Evolutionary conservation across 2,113 vertebrate genomes (phyloP), one percentile per base, ranked within the genome.

Genomic region (Rhynchomys soricoides): DNA sequence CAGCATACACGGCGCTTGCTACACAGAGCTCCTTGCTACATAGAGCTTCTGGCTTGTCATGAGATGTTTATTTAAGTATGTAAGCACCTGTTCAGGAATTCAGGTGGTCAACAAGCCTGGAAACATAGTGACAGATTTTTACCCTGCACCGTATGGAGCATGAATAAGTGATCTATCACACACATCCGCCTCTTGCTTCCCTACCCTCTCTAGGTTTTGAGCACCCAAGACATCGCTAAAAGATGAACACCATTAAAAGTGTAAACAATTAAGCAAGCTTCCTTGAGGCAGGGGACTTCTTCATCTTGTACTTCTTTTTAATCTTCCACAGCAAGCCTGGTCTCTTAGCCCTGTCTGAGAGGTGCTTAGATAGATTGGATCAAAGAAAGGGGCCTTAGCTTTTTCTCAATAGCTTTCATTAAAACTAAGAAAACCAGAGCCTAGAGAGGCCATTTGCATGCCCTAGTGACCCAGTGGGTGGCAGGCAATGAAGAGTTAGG

Each of bases 401-500:
- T 73, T 95, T 83, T 5, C 55, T 91, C 79, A 68, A 62, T 50
- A 68, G 15, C 43, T 64, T 95, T 71, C 62, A 87, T 86, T 94
- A 90, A 79, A 93, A 85, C 12, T 26, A 62, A 94, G 73, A 77
- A 92, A 89, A 74, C 10, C 37, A 90, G 82, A 91, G 24, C 59
- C 45, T 90, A 81, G 59, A 97, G 86, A 86, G 17, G 24, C 52
- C 43, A 29, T 22, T 74, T 87, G 73, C 73, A 70, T 78, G 50
- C 31, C 45, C 40, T 40, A 40, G 73, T 85, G 59, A 90, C 24
- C 89, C 68, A 87, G 89, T 50, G 75, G 64, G 29, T 55, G 3
- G 85, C 17, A 34, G 34, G 75, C 29, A 52, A n/a, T 1, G 2
- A 26, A 57, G 74, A 15, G 31, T 75, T 89, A 29, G 24, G 26